A percentile compares a stretch with the other conserved stretches of the same genome.
phyloP scores from a whole-genome alignment of 1,140 invertebrate species.

The Bombus affinis region DNA sequence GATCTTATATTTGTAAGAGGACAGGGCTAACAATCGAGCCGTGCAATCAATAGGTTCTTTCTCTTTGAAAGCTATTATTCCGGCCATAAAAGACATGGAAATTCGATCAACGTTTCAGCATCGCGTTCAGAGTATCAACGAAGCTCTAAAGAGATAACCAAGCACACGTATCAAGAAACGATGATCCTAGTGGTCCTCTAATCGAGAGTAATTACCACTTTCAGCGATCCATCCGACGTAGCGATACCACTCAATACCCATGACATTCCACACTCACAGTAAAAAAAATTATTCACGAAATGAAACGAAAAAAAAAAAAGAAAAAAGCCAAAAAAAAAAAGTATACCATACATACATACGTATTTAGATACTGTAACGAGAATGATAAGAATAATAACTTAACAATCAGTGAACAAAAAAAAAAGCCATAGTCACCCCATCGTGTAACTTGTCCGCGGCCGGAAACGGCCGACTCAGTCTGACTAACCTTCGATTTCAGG shows the following conservation, averaged over 20 bases:
- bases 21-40: not conserved
- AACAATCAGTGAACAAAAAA: constrained; percentile 54
- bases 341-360: constrained; percentile 25
- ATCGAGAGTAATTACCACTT: constrained; percentile 67
- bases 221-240: constrained; percentile 68
- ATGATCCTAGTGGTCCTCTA: constrained; percentile 54
- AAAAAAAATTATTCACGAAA: constrained; percentile 55
- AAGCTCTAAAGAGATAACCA: constrained; percentile 25
- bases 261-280: constrained; percentile 62
- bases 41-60: not conserved
- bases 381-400: constrained; percentile 30
- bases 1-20: not conserved
- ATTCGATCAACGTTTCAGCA: constrained; percentile 41
- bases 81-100: not conserved
- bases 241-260: constrained; percentile 58
- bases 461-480: constrained; percentile 79
- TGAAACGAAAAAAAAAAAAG: constrained; percentile 33
- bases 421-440: constrained; percentile 65
- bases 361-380: constrained; percentile 20
- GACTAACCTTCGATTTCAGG: constrained; percentile 88
- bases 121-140: not conserved
- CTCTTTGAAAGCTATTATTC: not conserved
- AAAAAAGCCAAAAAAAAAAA: constrained; percentile 11
- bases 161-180: constrained; percentile 57
- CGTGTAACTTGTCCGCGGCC: constrained; percentile 73